These are phyloP conservation scores for Cossypha dichroa DNA, from an alignment of 2,797 vertebrate genomes.

Conservation along the genomic window DNA sequence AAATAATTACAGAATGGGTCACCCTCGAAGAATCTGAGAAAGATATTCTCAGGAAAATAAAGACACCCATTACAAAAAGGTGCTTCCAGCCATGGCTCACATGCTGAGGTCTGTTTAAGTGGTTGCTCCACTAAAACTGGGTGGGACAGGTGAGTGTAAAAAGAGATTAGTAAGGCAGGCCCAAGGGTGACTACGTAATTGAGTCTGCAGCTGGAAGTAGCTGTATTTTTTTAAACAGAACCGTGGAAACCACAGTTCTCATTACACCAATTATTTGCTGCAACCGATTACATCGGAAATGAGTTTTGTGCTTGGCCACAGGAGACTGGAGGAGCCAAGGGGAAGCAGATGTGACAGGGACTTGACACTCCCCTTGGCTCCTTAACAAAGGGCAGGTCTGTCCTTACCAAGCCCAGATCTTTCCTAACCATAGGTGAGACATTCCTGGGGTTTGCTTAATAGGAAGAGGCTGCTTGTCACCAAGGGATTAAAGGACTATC, in stretches of 20 bases:
- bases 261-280: neutral
- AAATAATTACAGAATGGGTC: conserved; percentile 8
- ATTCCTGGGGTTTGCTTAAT: neutral
- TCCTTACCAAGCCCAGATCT: neutral
- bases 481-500: neutral
- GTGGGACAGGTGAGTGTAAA: conserved; percentile 16
- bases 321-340: neutral
- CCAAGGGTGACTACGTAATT: neutral
- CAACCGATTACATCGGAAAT: neutral
- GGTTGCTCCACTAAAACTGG: conserved; percentile 22
- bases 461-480: neutral
- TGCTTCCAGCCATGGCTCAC: neutral
- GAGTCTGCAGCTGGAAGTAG: neutral
- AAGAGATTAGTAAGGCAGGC: neutral
- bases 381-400: neutral
- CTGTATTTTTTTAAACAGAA: conserved; percentile 12
- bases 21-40: neutral
- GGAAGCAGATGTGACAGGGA: neutral
- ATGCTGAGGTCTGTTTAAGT: neutral
- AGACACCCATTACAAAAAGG: neutral
- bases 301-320: neutral
- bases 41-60: conserved; percentile 22
- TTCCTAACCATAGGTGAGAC: neutral
- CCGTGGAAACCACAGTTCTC: neutral
- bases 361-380: neutral